These are phyloP conservation scores for Platorchestia sp. DNA, from an alignment of 1,140 invertebrate species.

Conservation along the genomic window DNA sequence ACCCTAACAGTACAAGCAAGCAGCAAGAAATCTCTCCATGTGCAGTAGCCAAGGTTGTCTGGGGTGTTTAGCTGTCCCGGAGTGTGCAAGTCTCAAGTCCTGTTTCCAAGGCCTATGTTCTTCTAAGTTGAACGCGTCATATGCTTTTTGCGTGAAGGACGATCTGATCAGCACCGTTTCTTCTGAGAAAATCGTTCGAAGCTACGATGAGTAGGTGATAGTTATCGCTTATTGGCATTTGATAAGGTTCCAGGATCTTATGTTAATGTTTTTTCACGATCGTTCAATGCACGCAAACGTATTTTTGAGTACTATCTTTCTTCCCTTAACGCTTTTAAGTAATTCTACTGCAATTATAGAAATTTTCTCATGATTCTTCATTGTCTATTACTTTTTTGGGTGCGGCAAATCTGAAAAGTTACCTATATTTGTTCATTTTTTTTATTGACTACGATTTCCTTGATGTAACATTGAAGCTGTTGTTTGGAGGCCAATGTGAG, in stretches of 20 bases:
- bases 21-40: neutral
- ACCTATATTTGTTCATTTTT: neutral
- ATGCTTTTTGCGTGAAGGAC: neutral
- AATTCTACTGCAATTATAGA: neutral
- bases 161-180: neutral
- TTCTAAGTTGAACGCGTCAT: neutral
- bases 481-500: neutral
- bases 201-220: neutral
- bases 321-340: neutral
- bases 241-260: neutral
- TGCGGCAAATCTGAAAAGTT: neutral
- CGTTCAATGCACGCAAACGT: too few relatives aligned
- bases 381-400: too few relatives aligned
- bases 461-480: neutral
- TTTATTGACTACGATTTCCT: neutral
- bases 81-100: neutral
- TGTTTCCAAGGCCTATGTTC: neutral
- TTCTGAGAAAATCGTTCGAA: neutral
- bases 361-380: too few relatives aligned
- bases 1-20: neutral
- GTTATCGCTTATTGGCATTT: neutral
- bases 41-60: neutral
- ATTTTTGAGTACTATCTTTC: neutral
- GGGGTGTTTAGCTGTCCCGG: too few relatives aligned
- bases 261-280: neutral